Evolutionary conservation across 2,113 vertebrate genomes (phyloP), one percentile per base, ranked within the genome.

Genomic region (Grammomys dolichurus): DNA sequence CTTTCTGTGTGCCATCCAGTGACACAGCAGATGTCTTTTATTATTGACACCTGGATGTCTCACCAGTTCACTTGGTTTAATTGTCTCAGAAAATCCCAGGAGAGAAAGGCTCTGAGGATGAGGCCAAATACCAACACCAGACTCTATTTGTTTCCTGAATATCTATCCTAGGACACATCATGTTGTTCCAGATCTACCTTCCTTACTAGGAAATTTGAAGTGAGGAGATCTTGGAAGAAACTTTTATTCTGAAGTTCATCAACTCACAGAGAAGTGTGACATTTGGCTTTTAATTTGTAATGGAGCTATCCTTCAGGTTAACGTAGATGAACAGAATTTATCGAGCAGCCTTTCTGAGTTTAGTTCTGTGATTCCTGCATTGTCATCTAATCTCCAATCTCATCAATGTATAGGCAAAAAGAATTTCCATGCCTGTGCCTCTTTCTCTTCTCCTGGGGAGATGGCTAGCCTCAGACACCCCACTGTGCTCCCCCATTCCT

Each of bases 171-270:
- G 36, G 7, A 7, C 67, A 87, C 69, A 73, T 73, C 48, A 33
- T 20, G 46, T 73, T 56, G n/a, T 4, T 69, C 72, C 65, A 28
- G 54, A 70, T 56, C 65, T 24, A 46, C 40, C 90, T 72, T 72
- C n/a, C 17, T 7, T 65, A n/a, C 28, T 28, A 26, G 67, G 94
- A 80, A 78, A 92, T 46, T 33, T 56, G 76, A 76, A 51, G 17
- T 77, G 75, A 65, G n/a, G 70, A 43, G 20, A 33, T 90, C 89
- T 86, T 54, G 77, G 92, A 86, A 6, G 48, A 56, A 8, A 48
- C 22, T 82, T 96, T 92, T 95, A 33, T 92, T 90, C 28, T 48
- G 20, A 94, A 94, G 20, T 72, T 13, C 1, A 58, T 73, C 22
- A 72, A 54, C 43, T 87, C 73, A 80, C 72, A 80, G 9, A 19